Evolutionary conservation across 2,113 vertebrate genomes (phyloP).

Genomic region (Galemys pyrenaicus): DNA sequence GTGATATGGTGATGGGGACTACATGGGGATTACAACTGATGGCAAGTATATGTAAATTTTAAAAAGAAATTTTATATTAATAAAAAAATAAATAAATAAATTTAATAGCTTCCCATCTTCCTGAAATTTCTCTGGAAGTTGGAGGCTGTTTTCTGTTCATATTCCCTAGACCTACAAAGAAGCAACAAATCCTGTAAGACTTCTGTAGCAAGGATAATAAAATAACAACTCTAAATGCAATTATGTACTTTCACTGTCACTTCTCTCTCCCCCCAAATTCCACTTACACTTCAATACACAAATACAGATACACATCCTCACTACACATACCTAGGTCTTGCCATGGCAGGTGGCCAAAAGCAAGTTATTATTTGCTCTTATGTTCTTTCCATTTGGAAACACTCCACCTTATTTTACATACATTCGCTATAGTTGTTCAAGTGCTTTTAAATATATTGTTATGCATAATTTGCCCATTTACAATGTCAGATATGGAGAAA

Average conservation of each 20-base stretch:
- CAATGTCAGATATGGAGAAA: neutral
- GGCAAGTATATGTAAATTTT: no score
- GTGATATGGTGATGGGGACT: no score
- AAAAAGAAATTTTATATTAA: no score
- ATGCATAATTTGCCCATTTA: neutral
- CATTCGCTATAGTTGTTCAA: neutral
- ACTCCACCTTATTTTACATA: neutral
- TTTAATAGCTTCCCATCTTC: neutral
- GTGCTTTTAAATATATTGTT: neutral
- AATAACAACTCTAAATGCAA: neutral
- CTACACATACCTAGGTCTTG: neutral
- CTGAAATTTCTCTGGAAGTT: neutral
- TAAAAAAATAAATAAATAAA: no score
- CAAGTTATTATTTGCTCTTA: neutral
- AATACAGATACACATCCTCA: neutral
- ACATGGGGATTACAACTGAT: no score
- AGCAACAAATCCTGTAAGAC: neutral
- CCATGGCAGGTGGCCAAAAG: neutral
- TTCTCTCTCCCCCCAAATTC: neutral
- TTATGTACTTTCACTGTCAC: neutral
- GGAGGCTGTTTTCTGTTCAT: neutral
- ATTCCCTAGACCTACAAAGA: neutral
- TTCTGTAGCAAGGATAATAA: neutral
- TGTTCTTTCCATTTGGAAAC: neutral
- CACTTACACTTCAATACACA: neutral